Evolutionary conservation across 2,888 invertebrate species (phyloP).

Genomic region (Phymatocera aterrima): DNA sequence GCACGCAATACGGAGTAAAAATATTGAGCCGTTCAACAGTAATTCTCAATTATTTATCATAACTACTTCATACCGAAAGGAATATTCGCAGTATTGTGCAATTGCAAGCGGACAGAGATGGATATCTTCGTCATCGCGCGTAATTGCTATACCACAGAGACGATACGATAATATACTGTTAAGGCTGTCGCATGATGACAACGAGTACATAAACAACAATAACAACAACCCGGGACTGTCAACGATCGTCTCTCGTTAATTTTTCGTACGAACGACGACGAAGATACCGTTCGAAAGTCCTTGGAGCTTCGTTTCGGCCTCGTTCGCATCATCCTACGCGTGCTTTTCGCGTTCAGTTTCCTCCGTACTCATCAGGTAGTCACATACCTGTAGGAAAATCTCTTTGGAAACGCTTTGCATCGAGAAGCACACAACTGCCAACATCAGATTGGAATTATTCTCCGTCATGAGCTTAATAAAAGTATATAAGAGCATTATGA

Average conservation of each 20-base stretch:
- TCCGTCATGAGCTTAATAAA: no score
- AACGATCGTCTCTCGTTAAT: not conserved
- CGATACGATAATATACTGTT: not conserved
- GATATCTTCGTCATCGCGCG: not conserved
- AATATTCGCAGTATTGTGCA: not conserved
- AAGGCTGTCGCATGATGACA: not conserved
- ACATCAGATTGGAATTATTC: not conserved
- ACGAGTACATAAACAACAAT: constrained; percentile 19
- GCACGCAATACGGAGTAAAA: constrained; percentile 1
- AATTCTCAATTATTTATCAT: constrained; percentile 2
- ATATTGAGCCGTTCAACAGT: constrained; percentile 33
- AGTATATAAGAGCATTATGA: no score
- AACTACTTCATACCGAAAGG: not conserved
- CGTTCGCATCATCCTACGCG: not conserved
- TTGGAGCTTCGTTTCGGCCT: not conserved
- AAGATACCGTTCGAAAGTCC: not conserved
- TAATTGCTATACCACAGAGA: no score
- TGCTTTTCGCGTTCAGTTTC: not conserved
- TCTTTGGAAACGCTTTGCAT: not conserved
- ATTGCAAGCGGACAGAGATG: not conserved
- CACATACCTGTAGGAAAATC: not conserved
- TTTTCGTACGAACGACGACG: not conserved
- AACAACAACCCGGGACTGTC: not conserved
- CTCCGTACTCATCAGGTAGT: not conserved
- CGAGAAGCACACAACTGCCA: not conserved